A percentile compares a stretch with the other conserved stretches of the same genome.
phyloP scores from a whole-genome alignment of 2,888 invertebrate species.

The Leptinotarsa juncta region DNA sequence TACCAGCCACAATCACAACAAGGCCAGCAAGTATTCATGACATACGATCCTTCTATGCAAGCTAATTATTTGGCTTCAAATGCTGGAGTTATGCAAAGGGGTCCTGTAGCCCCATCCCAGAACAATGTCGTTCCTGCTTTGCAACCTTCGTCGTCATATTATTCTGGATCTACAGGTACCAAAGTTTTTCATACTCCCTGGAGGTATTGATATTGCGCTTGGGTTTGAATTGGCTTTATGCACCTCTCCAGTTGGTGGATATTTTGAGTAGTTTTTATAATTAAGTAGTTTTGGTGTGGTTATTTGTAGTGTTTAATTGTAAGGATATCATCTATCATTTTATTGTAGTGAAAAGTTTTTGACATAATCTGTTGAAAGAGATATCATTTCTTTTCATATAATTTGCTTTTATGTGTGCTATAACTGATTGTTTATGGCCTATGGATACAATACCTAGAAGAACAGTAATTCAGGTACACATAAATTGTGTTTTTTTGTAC shows the following conservation, averaged over 20 bases:
- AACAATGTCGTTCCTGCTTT: constrained; percentile 67
- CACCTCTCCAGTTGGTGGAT: constrained; percentile 22
- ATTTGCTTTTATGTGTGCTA: constrained; percentile 13
- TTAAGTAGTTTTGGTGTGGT: constrained; percentile 28
- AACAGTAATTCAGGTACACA: background rate
- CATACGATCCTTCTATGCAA: constrained; percentile 71
- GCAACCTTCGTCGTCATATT: constrained; percentile 68
- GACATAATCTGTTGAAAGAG: constrained; percentile 10
- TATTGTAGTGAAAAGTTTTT: background rate
- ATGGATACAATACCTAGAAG: background rate
- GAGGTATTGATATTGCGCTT: constrained; percentile 46
- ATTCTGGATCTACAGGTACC: constrained; percentile 68
- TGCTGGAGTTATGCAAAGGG: constrained; percentile 74
- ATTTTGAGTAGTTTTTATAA: background rate
- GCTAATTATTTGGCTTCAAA: constrained; percentile 71
- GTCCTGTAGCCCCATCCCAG: constrained; percentile 68
- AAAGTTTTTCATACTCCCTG: constrained; percentile 56
- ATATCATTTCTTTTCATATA: constrained; percentile 24
- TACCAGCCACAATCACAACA: constrained; percentile 70
- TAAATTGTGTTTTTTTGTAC: background rate
- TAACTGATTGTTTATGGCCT: background rate
- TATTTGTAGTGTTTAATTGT: constrained; percentile 29
- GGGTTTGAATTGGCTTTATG: constrained; percentile 30
- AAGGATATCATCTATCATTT: background rate
- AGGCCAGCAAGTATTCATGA: constrained; percentile 69